Conservation (phyloP, 2,888 invertebrate species). For the Drosophila bunnanda region DNA sequence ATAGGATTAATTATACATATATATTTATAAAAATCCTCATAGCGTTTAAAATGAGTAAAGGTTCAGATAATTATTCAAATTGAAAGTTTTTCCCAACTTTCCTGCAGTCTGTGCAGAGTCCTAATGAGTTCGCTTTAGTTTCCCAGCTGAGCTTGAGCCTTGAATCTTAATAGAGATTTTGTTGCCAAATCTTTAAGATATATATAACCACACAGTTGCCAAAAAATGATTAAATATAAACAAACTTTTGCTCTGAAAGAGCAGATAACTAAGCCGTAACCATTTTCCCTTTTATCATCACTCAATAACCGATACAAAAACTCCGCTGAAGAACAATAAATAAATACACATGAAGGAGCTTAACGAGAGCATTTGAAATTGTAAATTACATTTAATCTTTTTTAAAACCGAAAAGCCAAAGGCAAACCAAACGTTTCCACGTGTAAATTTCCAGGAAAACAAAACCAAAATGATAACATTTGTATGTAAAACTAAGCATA, state of each 20-base stretch:
- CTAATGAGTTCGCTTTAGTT: neutral
- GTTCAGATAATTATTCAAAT: slow-evolving; percentile 7
- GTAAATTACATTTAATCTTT: slow-evolving; percentile 28
- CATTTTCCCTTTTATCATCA: neutral
- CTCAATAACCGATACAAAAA: neutral
- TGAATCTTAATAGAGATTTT: slow-evolving; percentile 10
- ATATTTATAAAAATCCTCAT: slow-evolving; percentile 36
- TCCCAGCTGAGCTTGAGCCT: slow-evolving; percentile 4
- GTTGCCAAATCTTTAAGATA: slow-evolving; percentile 30
- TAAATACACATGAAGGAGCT: slow-evolving; percentile 41
- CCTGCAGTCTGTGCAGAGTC: slow-evolving; percentile 3
- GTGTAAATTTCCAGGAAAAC: slow-evolving; percentile 30
- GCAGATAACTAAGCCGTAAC: neutral
- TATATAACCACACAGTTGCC: slow-evolving; percentile 19
- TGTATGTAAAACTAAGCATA: slow-evolving; percentile 14
- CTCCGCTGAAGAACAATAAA: neutral
- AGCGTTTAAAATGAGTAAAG: slow-evolving; percentile 34
- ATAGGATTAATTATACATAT: slow-evolving; percentile 31
- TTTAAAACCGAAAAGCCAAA: slow-evolving; percentile 25
- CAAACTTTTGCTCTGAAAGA: slow-evolving; percentile 1
- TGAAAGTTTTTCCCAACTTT: slow-evolving; percentile 21
- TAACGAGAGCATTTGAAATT: slow-evolving; percentile 47
- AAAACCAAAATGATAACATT: slow-evolving; percentile 5
- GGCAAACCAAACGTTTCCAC: slow-evolving; percentile 27
- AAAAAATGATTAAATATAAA: slow-evolving; percentile 15